Base-by-base conservation (phyloP, 2,797 vertebrate genomes). In the Lutra lutra region DNA sequence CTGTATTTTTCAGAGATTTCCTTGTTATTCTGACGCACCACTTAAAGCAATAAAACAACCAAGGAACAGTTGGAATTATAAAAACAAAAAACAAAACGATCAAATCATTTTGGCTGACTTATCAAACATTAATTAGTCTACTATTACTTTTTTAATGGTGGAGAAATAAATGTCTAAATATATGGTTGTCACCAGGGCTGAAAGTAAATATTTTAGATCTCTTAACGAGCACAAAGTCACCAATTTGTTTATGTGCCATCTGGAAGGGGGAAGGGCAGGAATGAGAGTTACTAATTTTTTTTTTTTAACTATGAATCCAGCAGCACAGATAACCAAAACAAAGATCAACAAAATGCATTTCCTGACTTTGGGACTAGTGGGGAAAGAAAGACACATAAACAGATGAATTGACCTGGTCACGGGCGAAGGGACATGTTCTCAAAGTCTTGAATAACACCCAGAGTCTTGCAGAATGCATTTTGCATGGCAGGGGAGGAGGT, bases 161-260 rank as follows among this genome's bases (percentile, higher is more conserved):
- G 27, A 64, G 23, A 95, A 95, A 73, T 82, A 62, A 89, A 35
- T 68, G 62, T 7, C 46, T 89, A 87, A 93, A 60, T 73, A 60
- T 43, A 43, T 58, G 7, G 5, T 62, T 80, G 64, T 60, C 25
- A 43, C n/a, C 9, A 92, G 13, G 46, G 13, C 25, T 68, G 20
- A 95, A 90, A 84, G 25, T 72, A 86, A 93, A 66, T 58, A 43
- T 86, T 80, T 96, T 43, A 87, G 68, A 75, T 80, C 72, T 25
- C 29, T 83, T 83, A 51, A 90, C 20, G 27, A 86, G 25, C 21
- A 87, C 7, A 87, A 95, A 64, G 12, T 66, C 48, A 70, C 35
- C 48, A 72, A 29, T 66, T 79, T 91, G 17, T 88, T 96, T 87
- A 88, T 90, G 17, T 9, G 75, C 40, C 29, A 66, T 92, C 25